Evolutionary conservation across 2,113 vertebrate genomes (phyloP).

Genomic region (Pimephales promelas): DNA sequence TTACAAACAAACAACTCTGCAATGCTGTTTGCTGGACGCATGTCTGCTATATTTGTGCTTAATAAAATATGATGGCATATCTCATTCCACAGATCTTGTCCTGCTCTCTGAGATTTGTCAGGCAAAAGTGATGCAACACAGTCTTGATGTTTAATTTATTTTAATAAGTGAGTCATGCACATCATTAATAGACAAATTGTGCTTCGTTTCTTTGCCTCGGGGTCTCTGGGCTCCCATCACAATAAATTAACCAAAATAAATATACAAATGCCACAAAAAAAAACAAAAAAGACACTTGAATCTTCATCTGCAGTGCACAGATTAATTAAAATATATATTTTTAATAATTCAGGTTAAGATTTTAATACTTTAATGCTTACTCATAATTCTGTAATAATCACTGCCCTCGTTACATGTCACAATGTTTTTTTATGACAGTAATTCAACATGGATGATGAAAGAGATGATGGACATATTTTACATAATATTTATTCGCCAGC

Average conservation of each 20-base stretch:
- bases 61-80: not conserved
- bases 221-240: not conserved
- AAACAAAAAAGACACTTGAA: not conserved
- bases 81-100: not conserved
- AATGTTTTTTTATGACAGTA: not conserved
- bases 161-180: conserved; percentile 14
- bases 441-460: not conserved
- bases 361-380: not conserved
- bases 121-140: not conserved
- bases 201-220: not conserved
- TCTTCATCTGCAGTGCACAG: not conserved
- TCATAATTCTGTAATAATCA: not conserved
- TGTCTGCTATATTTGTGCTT: not conserved
- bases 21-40: not conserved
- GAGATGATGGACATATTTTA: not conserved
- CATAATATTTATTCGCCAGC: no score
- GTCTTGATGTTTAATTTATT: conserved; percentile 16
- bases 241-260: not conserved
- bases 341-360: not conserved
- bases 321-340: not conserved
- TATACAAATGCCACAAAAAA: not conserved
- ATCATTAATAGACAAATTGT: not conserved
- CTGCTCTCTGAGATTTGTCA: not conserved
- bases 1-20: no score
- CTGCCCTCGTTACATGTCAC: not conserved